phyloP scores from a whole-genome alignment of 2,888 invertebrate genomes.

The Ormyrus labotus region DNA sequence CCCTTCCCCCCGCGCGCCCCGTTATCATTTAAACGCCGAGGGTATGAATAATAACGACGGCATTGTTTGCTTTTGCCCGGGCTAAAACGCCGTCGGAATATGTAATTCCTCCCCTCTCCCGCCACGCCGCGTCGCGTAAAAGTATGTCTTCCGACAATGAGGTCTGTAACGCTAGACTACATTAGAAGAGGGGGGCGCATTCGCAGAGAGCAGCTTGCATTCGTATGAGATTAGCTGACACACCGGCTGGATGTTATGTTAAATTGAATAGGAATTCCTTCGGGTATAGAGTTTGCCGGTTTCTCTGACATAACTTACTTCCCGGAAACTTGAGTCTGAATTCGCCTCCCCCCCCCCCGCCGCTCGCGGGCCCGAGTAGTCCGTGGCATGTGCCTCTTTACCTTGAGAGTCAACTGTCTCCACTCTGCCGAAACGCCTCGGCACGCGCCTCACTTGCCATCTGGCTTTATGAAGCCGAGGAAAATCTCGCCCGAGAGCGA shows the following conservation, averaged over 20 bases:
- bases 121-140: too few species aligned
- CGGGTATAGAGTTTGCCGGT: slow-evolving; percentile 60
- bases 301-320: slow-evolving; percentile 62
- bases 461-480: slow-evolving; percentile 14
- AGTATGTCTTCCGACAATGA: slow-evolving; percentile 6
- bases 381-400: slow-evolving; percentile 45
- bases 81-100: too few species aligned
- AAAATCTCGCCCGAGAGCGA: too few species aligned
- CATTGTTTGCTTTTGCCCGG: too few species aligned
- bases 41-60: too few species aligned
- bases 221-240: slow-evolving; percentile 49
- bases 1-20: too few species aligned
- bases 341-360: not conserved
- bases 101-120: too few species aligned
- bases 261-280: slow-evolving; percentile 64
- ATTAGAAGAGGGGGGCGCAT: slow-evolving; percentile 32
- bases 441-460: slow-evolving; percentile 3
- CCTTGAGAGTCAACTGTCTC: slow-evolving; percentile 37
- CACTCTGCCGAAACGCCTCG: slow-evolving; percentile 10
- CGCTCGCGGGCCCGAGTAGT: not conserved
- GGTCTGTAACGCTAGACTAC: slow-evolving; percentile 21
- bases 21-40: too few species aligned
- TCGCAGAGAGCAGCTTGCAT: not conserved
- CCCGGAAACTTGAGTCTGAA: slow-evolving; percentile 55
- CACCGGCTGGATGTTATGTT: slow-evolving; percentile 58